Conservation (phyloP, 2,888 invertebrate species). For the Synergus laeviventris region DNA sequence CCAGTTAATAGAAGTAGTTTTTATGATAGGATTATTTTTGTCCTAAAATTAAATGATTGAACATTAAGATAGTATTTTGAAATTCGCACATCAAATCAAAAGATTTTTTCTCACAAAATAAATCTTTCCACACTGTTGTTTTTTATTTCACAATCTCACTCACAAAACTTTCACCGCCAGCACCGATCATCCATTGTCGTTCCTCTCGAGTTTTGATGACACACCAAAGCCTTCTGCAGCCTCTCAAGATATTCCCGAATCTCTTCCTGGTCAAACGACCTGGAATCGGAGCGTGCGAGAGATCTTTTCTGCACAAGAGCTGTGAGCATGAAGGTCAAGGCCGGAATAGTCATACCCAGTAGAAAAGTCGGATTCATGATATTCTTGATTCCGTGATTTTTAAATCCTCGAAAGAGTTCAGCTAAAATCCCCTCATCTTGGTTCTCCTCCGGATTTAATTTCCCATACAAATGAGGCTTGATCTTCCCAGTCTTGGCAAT, state of each 20-base stretch:
- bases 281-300: slow-evolving; percentile 60
- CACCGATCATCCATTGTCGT: slow-evolving; percentile 33
- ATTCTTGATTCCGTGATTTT: slow-evolving; percentile 71
- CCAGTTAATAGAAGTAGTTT: no score
- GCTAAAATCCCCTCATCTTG: slow-evolving; percentile 65
- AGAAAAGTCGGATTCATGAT: slow-evolving; percentile 71
- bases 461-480: slow-evolving; percentile 70
- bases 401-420: slow-evolving; percentile 67
- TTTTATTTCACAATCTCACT: not conserved
- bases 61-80: not conserved
- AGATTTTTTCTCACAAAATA: slow-evolving; percentile 21
- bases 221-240: slow-evolving; percentile 63
- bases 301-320: slow-evolving; percentile 69
- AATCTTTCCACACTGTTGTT: not conserved
- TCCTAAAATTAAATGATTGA: no score
- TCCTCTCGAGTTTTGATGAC: slow-evolving; percentile 49
- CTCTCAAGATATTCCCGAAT: slow-evolving; percentile 63
- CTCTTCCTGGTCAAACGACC: slow-evolving; percentile 56
- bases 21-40: no score
- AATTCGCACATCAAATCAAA: not conserved
- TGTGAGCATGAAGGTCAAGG: slow-evolving; percentile 69
- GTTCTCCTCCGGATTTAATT: slow-evolving; percentile 60
- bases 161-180: slow-evolving; percentile 51
- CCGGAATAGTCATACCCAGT: slow-evolving; percentile 70
- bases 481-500: slow-evolving; percentile 71